Base-by-base conservation (phyloP, 2,888 invertebrate genomes). In the Euspilapteryx auroguttella region DNA sequence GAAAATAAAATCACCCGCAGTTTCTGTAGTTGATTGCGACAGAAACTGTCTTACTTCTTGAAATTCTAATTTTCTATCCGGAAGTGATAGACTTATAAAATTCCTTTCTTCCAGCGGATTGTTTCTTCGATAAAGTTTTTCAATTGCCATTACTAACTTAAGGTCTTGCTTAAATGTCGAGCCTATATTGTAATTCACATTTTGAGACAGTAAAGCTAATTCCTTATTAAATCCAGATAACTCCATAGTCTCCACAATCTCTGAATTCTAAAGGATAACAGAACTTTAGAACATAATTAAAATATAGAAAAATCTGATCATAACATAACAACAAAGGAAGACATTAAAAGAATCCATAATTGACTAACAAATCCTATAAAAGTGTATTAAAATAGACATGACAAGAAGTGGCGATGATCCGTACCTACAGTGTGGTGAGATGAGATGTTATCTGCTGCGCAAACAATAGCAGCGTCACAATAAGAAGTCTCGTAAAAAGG, bases 361-460 rank as follows among this genome's bases (percentile, higher is more conserved):
- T 6, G 8, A 65, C 64, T 64, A 62, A 62, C 55, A 55, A 54
- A 54, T 49, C 45, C 45, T 44, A 50, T 53, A 48, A 53, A 53
- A 47, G 46, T 59, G 49, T 56, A 62, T 62, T 59, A 61, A 58
- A 57, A 49, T 51, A 50, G 56, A 50, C 55, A 54, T 29, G 24
- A 11, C 22, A 55, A 63, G 63, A 64, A 65, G 64, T 66, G 65
- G 55, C 50, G 64, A 71, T 71, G 73, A 71, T 71, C 71, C 63
- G 49, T 62, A 58, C 66, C 71, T 64, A 66, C 63, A 59, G 55
- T 65, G 68, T 65, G 66, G 68, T 58, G 63, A 64, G 66, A 68
- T 58, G 63, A 64, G 75, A 75, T 75, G 66, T 68, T 73, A 73
- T 73, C 73, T 73, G 61, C 30, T 64, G 69, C 66, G 59, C 69